phyloP scores from a whole-genome alignment of 2,797 vertebrate genomes.

The Clarias pachynema region DNA sequence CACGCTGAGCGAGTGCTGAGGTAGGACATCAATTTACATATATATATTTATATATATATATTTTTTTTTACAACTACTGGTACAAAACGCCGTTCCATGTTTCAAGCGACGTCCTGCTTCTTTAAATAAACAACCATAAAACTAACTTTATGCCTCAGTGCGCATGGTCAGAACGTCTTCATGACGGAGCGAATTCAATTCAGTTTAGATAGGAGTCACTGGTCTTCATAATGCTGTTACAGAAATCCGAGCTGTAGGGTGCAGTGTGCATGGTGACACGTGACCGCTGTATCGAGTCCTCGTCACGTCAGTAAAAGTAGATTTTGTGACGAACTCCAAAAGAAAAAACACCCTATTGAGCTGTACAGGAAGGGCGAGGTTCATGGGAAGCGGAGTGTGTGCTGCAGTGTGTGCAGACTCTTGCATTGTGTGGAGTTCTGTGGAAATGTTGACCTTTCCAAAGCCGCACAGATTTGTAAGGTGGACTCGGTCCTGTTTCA shows the following conservation, averaged over 20 bases:
- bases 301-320: background rate
- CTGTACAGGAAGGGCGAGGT: background rate
- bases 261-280: background rate
- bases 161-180: background rate
- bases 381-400: constrained; percentile 40
- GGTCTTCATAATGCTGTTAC: background rate
- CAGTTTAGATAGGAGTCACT: background rate
- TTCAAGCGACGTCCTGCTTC: background rate
- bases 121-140: background rate
- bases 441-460: background rate
- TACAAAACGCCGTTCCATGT: background rate
- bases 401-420: background rate
- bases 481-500: background rate
- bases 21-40: constrained; percentile 20
- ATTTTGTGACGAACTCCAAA: background rate
- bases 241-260: background rate
- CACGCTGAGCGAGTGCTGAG: constrained; percentile 45
- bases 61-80: background rate
- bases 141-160: background rate
- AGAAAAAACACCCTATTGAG: background rate
- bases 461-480: background rate
- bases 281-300: too few species aligned
- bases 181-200: background rate
- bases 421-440: background rate
- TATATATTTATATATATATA: background rate